Evolutionary conservation across 1,140 invertebrate genomes (phyloP).

Genomic region (Pygmarrhopalites habei): DNA sequence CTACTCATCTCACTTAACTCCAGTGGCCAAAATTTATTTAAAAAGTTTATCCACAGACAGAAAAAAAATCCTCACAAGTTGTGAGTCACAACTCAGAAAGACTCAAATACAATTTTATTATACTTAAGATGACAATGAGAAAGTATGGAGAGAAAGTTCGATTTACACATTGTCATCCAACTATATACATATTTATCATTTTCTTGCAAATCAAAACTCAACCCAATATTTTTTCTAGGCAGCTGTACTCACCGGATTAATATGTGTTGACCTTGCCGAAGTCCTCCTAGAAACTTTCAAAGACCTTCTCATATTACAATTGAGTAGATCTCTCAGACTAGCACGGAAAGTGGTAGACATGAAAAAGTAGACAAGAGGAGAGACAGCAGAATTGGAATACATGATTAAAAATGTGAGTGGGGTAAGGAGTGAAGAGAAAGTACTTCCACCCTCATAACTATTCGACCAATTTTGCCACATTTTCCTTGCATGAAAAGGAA

Average conservation of each 20-base stretch:
- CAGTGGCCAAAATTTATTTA: no score
- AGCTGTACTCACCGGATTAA: slow-evolving; percentile 22
- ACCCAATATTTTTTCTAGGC: slow-evolving; percentile 7
- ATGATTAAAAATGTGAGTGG: slow-evolving; percentile 74
- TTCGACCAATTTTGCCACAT: slow-evolving; percentile 66
- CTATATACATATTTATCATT: no score
- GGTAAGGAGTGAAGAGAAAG: slow-evolving; percentile 65
- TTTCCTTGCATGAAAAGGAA: slow-evolving; percentile 74
- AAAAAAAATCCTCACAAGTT: no score
- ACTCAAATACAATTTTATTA: no score
- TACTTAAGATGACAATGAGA: no score
- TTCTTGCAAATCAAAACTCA: not conserved
- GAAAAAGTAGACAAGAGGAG: slow-evolving; percentile 76
- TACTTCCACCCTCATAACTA: slow-evolving; percentile 55
- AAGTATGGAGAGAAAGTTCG: no score
- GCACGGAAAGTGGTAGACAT: slow-evolving; percentile 57
- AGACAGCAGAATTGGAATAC: slow-evolving; percentile 76
- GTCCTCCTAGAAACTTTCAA: slow-evolving; percentile 16
- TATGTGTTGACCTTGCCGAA: slow-evolving; percentile 28
- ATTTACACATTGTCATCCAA: no score
- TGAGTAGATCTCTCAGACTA: slow-evolving; percentile 38
- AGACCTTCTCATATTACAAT: slow-evolving; percentile 25
- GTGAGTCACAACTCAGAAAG: no score
- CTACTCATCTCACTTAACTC: no score
- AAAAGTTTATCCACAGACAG: no score